These are phyloP conservation scores for Candidula unifasciata DNA, from an alignment of 2,888 invertebrate species.

Conservation along the genomic window DNA sequence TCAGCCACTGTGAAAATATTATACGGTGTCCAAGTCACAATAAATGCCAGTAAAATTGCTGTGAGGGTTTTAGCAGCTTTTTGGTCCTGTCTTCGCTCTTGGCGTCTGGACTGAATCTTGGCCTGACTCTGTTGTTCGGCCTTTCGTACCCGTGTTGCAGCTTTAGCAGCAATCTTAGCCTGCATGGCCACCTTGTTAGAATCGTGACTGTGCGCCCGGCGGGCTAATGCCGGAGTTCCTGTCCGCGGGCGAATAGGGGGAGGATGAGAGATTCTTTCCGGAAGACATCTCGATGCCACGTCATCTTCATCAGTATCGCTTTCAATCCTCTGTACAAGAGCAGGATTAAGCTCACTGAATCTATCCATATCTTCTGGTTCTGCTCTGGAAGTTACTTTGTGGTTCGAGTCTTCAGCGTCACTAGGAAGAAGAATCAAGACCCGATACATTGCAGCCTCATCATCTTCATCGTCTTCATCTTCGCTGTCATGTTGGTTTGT, in stretches of 20 bases:
- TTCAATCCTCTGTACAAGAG: slow-evolving; percentile 49
- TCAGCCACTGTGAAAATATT: slow-evolving; percentile 76
- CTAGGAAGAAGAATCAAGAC: slow-evolving; percentile 88
- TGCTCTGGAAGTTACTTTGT: slow-evolving; percentile 66
- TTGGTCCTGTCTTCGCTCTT: slow-evolving; percentile 95
- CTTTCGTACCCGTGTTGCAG: slow-evolving; percentile 66
- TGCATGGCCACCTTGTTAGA: slow-evolving; percentile 69
- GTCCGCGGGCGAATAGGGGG: slow-evolving; percentile 62
- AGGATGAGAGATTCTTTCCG: slow-evolving; percentile 30
- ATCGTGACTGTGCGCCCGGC: slow-evolving; percentile 66
- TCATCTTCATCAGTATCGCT: slow-evolving; percentile 42
- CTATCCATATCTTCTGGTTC: slow-evolving; percentile 80
- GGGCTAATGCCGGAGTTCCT: slow-evolving; percentile 70
- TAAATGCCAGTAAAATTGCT: slow-evolving; percentile 97
- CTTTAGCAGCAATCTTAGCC: slow-evolving; percentile 68
- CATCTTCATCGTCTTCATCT: slow-evolving; percentile 54
- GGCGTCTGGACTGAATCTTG: slow-evolving; percentile 83
- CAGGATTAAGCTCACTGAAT: slow-evolving; percentile 54
- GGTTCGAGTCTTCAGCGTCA: not conserved
- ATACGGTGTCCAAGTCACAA: slow-evolving; percentile 97
- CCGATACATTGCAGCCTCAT: slow-evolving; percentile 85
- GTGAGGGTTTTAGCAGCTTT: slow-evolving; percentile 97
- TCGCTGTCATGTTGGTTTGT: slow-evolving; percentile 58
- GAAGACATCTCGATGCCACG: slow-evolving; percentile 17
- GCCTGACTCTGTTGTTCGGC: slow-evolving; percentile 79